Conservation (phyloP, 2,113 vertebrate species). For the human region DNA sequence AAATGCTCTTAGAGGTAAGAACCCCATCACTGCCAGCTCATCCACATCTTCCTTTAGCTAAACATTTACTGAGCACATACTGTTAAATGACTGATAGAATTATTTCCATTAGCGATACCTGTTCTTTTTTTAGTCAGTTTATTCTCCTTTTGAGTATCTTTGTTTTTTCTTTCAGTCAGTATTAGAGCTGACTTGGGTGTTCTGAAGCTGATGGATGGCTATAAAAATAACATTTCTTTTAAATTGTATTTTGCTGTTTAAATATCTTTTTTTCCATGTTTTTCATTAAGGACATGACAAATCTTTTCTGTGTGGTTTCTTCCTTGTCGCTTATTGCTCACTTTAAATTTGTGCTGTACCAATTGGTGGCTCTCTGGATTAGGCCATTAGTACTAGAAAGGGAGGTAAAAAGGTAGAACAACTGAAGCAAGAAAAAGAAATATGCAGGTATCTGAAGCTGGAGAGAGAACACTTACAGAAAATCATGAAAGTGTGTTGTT, state of each 20-base stretch:
- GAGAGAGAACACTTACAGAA: not conserved
- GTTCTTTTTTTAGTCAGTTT: not conserved
- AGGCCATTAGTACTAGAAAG: not conserved
- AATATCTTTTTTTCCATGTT: not conserved
- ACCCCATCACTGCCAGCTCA: not conserved
- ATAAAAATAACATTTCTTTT: not conserved
- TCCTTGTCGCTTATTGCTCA: not conserved
- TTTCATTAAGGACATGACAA: not conserved
- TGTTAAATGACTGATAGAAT: not conserved
- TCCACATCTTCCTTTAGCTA: not conserved
- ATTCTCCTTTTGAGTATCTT: conserved; percentile 40
- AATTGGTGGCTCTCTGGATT: not conserved
- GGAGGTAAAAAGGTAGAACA: not conserved
- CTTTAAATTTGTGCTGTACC: not conserved
- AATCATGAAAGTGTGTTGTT: not conserved
- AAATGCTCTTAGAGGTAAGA: not conserved
- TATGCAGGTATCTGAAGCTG: not conserved
- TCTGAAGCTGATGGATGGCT: not conserved
- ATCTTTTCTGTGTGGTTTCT: not conserved
- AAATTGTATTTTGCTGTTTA: not conserved
- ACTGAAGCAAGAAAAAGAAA: not conserved
- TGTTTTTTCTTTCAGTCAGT: not conserved
- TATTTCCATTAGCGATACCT: not conserved
- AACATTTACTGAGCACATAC: not conserved
- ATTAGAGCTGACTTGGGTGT: not conserved